A percentile compares a stretch with the other conserved stretches of the same genome.
These are phyloP conservation scores for Noctua janthina DNA, from an alignment of 2,888 invertebrate genomes.

Conservation along the genomic window DNA sequence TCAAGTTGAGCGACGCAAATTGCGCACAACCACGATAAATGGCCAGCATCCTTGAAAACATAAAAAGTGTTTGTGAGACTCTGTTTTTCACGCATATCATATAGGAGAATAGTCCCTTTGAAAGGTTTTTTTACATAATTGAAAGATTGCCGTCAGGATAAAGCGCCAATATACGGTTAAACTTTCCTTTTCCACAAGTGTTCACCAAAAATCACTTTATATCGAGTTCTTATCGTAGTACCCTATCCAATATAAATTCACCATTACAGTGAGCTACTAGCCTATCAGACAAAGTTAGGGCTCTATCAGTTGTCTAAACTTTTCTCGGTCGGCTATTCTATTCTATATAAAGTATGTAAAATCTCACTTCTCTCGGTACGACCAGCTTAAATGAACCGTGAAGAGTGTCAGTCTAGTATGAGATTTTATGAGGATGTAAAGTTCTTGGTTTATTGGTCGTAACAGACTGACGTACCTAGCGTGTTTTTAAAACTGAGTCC, in stretches of 20 bases:
- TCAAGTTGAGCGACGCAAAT: constrained; percentile 11
- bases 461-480: constrained; percentile 54
- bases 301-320: constrained; percentile 73
- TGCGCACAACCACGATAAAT: constrained; percentile 11
- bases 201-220: constrained; percentile 62
- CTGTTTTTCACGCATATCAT: constrained; percentile 23
- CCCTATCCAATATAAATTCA: constrained; percentile 61
- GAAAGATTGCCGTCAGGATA: constrained; percentile 55
- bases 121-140: constrained; percentile 49
- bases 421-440: constrained; percentile 43
- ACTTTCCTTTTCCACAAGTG: constrained; percentile 40
- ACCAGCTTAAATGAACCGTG: constrained; percentile 44
- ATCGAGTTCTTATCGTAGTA: constrained; percentile 65
- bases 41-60: neutral
- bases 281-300: constrained; percentile 68
- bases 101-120: constrained; percentile 8
- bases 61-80: constrained; percentile 26
- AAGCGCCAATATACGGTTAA: constrained; percentile 26
- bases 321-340: constrained; percentile 58
- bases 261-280: constrained; percentile 61
- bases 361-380: constrained; percentile 53
- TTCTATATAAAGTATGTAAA: constrained; percentile 64
- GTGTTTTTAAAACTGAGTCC: constrained; percentile 75
- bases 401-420: constrained; percentile 17
- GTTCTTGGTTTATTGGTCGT: constrained; percentile 64